Evolutionary conservation across 2,888 invertebrate species (phyloP), one percentile per base, ranked within the genome.

Genomic region (Uloborus plumipes): DNA sequence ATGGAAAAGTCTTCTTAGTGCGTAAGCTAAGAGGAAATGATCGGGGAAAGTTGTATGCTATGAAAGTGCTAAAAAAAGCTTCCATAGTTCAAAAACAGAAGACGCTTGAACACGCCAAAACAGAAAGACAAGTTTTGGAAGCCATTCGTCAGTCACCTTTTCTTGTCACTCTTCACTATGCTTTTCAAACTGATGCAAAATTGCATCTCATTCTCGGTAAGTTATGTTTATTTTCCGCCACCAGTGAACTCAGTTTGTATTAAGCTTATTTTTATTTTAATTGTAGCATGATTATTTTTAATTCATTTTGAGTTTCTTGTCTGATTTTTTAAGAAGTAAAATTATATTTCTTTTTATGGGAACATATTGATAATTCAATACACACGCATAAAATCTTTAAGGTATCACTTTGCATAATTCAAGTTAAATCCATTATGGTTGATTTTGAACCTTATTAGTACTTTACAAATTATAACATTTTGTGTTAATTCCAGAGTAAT

Each of bases 51-150:
- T 91, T 98, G 84, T 99, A 98, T 91, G 98, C 98, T 79, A 98
- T 99, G 98, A 99, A 99, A 90, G 97, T 98, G 86, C 91, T 98
- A 88, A 97, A 97, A 90, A 98, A 98, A 89, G 95, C 96, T 74
- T 94, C 95, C 47, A 97, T 98, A 87, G 95, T 97, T 55, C 95
- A 95, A 89, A 97, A 96, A 91, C 93, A 95, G 89, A 97, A 97
- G 91, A 97, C 97, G 78, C 94, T 97, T 15, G 99, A 99, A 89
- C 99, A 99, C 90, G 98, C 98, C 49, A 94, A 95, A 91, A 98
- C 98, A 73, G 98, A 99, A 90, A 91, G 98, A 90, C 95, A 98
- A 92, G 98, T 99, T 83, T 92, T 99, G 86, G 98, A 98, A 90
- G 95, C 96, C 71, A 95, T 99, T 84, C 92, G 97, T 86, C 94